Conservation (phyloP, 2,797 vertebrate species). For the Astyanax mexicanus region DNA sequence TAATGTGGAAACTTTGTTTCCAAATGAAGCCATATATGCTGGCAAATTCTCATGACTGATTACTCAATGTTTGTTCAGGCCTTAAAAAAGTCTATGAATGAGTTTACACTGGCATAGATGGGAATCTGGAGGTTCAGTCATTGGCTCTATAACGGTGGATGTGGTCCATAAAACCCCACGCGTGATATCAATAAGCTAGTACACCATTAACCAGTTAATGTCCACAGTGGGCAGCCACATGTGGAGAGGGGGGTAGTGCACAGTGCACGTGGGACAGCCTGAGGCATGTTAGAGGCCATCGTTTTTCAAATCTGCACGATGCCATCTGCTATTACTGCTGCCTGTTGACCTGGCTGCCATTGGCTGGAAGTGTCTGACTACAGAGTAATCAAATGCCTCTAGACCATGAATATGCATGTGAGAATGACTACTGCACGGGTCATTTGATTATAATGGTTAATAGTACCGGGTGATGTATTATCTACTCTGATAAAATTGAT, state of each 20-base stretch:
- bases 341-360: constrained; percentile 56
- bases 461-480: background rate
- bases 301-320: constrained; percentile 74
- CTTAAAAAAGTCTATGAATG: constrained; percentile 67
- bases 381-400: constrained; percentile 64
- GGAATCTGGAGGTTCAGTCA: constrained; percentile 75
- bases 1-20: constrained; percentile 60
- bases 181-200: constrained; percentile 84
- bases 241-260: constrained; percentile 66
- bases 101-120: constrained; percentile 66
- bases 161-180: constrained; percentile 80
- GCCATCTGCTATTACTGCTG: constrained; percentile 74
- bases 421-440: background rate
- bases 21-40: constrained; percentile 54
- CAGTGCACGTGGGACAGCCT: constrained; percentile 74
- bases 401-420: constrained; percentile 27
- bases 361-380: constrained; percentile 46
- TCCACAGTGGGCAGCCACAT: constrained; percentile 76
- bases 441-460: background rate
- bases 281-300: constrained; percentile 77
- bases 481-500: background rate
- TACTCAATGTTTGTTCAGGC: constrained; percentile 78
- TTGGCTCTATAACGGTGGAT: constrained; percentile 60
- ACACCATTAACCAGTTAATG: constrained; percentile 84
- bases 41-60: constrained; percentile 65